phyloP scores from a whole-genome alignment of 1,140 invertebrate species.

The Maconellicoccus hirsutus region DNA sequence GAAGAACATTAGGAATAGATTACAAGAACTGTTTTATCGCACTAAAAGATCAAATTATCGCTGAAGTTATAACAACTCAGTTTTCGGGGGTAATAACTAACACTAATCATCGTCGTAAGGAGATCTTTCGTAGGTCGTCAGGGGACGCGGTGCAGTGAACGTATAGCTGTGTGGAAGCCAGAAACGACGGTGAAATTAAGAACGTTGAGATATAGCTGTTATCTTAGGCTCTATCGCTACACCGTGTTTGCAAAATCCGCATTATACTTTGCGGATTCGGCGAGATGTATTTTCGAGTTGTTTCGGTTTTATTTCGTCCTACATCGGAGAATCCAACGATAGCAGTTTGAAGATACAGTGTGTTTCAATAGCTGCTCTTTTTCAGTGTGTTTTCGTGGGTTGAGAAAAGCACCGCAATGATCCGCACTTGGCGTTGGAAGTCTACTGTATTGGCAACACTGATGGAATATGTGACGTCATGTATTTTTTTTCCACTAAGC shows the following conservation, averaged over 20 bases:
- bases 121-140: neutral
- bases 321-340: too few relatives aligned
- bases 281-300: too few relatives aligned
- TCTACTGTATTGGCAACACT: too few relatives aligned
- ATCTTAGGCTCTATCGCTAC: neutral
- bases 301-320: too few relatives aligned
- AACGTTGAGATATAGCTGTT: neutral
- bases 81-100: slow-evolving; percentile 3
- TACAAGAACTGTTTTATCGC: slow-evolving; percentile 4
- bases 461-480: too few relatives aligned
- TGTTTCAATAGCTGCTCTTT: too few relatives aligned
- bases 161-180: neutral
- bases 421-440: too few relatives aligned
- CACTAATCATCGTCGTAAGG: neutral
- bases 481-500: too few relatives aligned
- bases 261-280: neutral
- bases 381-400: too few relatives aligned
- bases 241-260: neutral
- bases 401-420: too few relatives aligned
- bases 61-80: slow-evolving; percentile 4
- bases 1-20: slow-evolving; percentile 1
- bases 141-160: neutral
- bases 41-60: neutral
- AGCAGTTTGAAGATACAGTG: too few relatives aligned
- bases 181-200: neutral